phyloP scores from a whole-genome alignment of 2,888 invertebrate species.

The Hydriomena furcata region DNA sequence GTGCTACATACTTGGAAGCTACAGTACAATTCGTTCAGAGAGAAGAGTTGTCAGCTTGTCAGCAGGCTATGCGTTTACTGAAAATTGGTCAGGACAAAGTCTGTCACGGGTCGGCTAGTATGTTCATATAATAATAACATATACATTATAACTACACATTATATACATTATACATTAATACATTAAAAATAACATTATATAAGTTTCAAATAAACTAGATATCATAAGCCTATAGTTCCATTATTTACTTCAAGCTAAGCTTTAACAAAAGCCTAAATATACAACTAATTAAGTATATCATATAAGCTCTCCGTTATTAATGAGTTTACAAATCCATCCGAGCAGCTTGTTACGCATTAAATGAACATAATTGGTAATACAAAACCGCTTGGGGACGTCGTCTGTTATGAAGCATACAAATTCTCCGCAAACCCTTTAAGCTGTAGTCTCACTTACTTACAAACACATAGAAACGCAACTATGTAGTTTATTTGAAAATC shows the following conservation, averaged over 20 bases:
- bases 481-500: too few relatives aligned
- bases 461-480: constrained; percentile 6
- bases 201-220: too few relatives aligned
- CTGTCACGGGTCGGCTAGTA: too few relatives aligned
- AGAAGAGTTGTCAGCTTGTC: constrained; percentile 6
- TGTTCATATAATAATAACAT: constrained; percentile 2
- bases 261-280: too few relatives aligned
- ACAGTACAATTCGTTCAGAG: constrained; percentile 3
- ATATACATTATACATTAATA: background rate
- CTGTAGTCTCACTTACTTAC: constrained; percentile 61
- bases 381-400: constrained; percentile 69
- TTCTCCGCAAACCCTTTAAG: constrained; percentile 81
- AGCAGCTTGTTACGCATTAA: constrained; percentile 68
- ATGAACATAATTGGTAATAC: constrained; percentile 81
- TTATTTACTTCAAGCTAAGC: too few relatives aligned
- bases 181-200: too few relatives aligned
- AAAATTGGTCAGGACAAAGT: too few relatives aligned
- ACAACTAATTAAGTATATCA: background rate
- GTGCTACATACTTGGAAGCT: constrained; percentile 5
- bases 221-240: too few relatives aligned
- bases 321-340: constrained; percentile 43
- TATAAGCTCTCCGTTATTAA: constrained; percentile 36
- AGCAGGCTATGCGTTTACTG: too few relatives aligned
- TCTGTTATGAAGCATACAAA: constrained; percentile 76
- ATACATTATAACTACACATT: too few relatives aligned